A percentile compares a stretch with the other conserved stretches of the same genome.
These are phyloP conservation scores for Sciaenops ocellatus DNA, from an alignment of 2,797 vertebrate species.

Conservation along the genomic window DNA sequence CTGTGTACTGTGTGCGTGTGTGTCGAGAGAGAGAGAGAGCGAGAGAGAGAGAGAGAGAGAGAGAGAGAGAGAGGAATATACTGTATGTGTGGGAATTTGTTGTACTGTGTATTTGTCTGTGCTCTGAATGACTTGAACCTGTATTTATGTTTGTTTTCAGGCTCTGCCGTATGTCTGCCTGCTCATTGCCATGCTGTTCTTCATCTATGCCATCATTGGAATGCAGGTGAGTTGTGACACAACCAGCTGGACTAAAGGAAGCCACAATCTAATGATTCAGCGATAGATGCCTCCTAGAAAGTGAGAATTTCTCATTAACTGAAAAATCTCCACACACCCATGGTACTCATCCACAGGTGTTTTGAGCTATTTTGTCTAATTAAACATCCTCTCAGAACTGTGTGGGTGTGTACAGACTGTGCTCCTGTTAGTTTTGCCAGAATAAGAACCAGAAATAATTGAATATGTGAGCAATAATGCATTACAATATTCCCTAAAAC, in stretches of 20 bases:
- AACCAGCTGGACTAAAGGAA: background rate
- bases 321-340: background rate
- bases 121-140: background rate
- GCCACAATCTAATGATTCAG: background rate
- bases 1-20: background rate
- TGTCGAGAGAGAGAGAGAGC: too few relatives aligned
- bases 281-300: background rate
- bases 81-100: background rate
- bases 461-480: background rate
- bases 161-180: conserved; percentile 98
- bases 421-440: background rate
- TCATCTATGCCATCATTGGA: conserved; percentile 99
- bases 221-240: conserved; percentile 92
- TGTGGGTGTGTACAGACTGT: background rate
- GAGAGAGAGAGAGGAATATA: background rate
- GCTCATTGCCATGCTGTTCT: conserved; percentile 99
- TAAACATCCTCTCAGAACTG: background rate
- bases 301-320: background rate
- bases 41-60: too few relatives aligned
- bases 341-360: background rate
- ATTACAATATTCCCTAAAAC: background rate
- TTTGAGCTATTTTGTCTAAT: background rate
- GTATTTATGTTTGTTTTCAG: conserved; percentile 76
- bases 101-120: background rate
- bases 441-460: background rate